Base-by-base conservation (phyloP, 2,888 invertebrate species). In the Drosophila aldrichi region DNA sequence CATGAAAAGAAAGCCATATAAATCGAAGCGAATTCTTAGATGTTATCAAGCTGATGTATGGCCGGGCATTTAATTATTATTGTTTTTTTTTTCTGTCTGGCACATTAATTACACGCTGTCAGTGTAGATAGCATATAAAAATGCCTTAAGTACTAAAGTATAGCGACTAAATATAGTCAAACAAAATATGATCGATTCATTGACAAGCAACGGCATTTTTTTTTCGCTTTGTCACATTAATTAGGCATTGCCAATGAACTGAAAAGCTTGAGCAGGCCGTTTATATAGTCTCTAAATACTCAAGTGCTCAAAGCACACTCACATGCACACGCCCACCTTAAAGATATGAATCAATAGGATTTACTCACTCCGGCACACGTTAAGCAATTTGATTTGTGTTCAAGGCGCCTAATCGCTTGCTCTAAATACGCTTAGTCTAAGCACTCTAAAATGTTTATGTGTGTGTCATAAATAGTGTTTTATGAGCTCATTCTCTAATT, bases 1-100 rank as follows among this genome's bases (percentile, higher is more conserved):
- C 44, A 43, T 0, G 3, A 57, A 74, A 68, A 40, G 10, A 29
- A 40, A 63, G 41, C 51, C 40, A 46, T 20, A 25, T 20, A 49
- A 68, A 22, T 18, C 60, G 34, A 16, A 32, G 43, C 34, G 32
- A 14, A 38, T 25, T 55, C 46, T 20, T 32, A 34, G 63, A 77
- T 76, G 57, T 60, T 60, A 73, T 51, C 62, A n/a, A 44, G 38
- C 68, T 74, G 62, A 77, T 70, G 70, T 57, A 78, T 74, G 16
- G 36, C 22, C 40, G 34, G 10, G 52, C 56, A 32, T 22, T 74
- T 46, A 44, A 55, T 29, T 68, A 73, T 60, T 48, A 48, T 48
- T 49, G 16, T 46, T 32, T 8, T 12, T 5, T 61, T 48, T 1
- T 62, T 48, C 1, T 12, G 49, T 55, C 61, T 60, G 22, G 29